Evolutionary conservation across 2,888 invertebrate genomes (phyloP).

Genomic region (Platycnemis pennipes): DNA sequence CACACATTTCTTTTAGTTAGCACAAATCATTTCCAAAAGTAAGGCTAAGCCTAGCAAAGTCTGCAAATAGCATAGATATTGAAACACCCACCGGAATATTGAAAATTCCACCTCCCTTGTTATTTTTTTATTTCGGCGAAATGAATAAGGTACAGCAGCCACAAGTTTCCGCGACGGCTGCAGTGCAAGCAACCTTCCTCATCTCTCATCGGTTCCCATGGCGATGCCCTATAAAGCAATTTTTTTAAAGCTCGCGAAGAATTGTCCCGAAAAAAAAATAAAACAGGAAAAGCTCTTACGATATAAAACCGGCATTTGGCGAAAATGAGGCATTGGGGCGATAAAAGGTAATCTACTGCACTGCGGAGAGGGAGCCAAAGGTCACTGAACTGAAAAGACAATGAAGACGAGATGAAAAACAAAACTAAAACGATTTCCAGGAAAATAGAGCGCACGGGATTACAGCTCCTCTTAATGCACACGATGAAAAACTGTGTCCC

Average conservation of each 20-base stretch:
- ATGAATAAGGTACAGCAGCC: too few relatives aligned
- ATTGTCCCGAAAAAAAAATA: not conserved
- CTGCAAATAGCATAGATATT: too few relatives aligned
- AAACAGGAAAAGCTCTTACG: not conserved
- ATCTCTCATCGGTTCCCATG: not conserved
- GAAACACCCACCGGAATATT: too few relatives aligned
- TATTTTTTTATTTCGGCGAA: too few relatives aligned
- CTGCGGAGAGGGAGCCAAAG: not conserved
- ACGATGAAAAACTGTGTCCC: too few relatives aligned
- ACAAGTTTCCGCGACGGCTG: too few relatives aligned
- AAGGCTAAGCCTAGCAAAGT: too few relatives aligned
- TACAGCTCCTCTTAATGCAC: too few relatives aligned
- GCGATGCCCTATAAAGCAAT: not conserved
- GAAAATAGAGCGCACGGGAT: not conserved
- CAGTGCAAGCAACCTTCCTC: not conserved
- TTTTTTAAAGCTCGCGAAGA: not conserved
- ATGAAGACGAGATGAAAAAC: not conserved
- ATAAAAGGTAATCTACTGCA: not conserved
- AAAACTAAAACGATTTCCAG: not conserved
- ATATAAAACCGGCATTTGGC: not conserved
- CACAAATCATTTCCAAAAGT: too few relatives aligned
- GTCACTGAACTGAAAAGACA: constrained; percentile 4
- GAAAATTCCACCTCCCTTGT: too few relatives aligned
- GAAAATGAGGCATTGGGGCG: not conserved
- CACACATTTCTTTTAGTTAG: too few relatives aligned